Percentiles rank a stretch among this genome's conserved stretches.
phyloP scores from a whole-genome alignment of 1,140 invertebrate genomes.

The Ceratoteleas bidentatus region DNA sequence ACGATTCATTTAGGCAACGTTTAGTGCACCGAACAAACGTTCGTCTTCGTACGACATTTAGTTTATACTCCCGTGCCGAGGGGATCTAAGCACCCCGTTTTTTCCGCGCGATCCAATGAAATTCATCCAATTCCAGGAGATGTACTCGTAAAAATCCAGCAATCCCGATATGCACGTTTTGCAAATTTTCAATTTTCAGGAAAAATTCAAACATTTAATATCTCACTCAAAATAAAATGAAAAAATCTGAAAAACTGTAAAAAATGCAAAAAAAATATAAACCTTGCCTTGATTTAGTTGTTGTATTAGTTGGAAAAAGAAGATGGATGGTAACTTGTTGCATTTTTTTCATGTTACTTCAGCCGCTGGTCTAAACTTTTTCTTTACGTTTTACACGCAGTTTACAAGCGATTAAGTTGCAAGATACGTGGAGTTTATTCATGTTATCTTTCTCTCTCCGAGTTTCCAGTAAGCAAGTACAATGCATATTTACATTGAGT shows the following conservation, averaged over 20 bases:
- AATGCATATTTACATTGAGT: slow-evolving; percentile 20
- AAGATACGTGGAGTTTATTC: slow-evolving; percentile 4
- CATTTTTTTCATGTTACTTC: too few species aligned
- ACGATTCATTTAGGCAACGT: slow-evolving; percentile 80
- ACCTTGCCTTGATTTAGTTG: too few species aligned
- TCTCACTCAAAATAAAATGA: too few species aligned
- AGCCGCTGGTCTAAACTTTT: too few species aligned
- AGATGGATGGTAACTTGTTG: too few species aligned
- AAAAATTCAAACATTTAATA: too few species aligned
- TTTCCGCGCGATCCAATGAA: slow-evolving; percentile 15
- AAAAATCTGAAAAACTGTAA: too few species aligned
- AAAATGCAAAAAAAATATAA: too few species aligned
- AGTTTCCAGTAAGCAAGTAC: slow-evolving; percentile 21
- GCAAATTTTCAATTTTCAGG: not conserved
- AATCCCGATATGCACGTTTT: not conserved
- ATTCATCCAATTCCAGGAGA: not conserved
- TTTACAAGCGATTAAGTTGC: not conserved
- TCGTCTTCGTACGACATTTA: slow-evolving; percentile 60
- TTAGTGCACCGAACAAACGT: slow-evolving; percentile 70
- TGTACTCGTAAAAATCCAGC: not conserved
- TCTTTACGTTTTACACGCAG: not conserved
- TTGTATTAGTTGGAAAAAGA: too few species aligned
- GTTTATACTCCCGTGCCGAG: slow-evolving; percentile 55
- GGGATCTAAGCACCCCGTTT: slow-evolving; percentile 48
- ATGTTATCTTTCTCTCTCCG: not conserved